phyloP scores from a whole-genome alignment of 1,140 invertebrate species.

The Drosophila athabasca region DNA sequence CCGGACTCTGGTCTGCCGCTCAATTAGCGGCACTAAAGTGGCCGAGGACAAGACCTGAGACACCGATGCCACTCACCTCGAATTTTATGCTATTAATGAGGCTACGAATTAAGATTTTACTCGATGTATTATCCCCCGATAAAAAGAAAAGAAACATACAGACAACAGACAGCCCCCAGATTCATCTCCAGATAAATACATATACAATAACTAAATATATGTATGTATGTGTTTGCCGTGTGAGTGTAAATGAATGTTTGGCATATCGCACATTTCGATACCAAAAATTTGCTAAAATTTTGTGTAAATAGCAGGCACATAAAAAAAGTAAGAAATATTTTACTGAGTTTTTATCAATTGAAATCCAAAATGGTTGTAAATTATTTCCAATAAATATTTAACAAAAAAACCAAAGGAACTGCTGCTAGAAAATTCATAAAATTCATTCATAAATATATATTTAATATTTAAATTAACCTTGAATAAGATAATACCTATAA shows the following conservation, averaged over 20 bases:
- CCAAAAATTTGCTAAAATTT: conserved; percentile 38
- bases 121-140: conserved; percentile 10
- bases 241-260: conserved; percentile 35
- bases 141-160: conserved; percentile 7
- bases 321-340: conserved; percentile 10
- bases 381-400: conserved; percentile 31
- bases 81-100: conserved; percentile 23
- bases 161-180: neutral
- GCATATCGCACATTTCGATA: conserved; percentile 31
- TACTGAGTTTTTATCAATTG: conserved; percentile 6
- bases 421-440: neutral
- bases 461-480: neutral
- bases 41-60: conserved; percentile 74
- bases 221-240: conserved; percentile 9
- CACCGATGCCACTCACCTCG: conserved; percentile 4
- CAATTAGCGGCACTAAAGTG: conserved; percentile 78
- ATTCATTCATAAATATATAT: neutral
- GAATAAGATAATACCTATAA: neutral
- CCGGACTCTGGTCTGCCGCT: conserved; percentile 42
- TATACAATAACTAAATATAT: conserved; percentile 3
- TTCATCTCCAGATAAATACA: conserved; percentile 14
- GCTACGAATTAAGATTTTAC: conserved; percentile 39
- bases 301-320: conserved; percentile 53
- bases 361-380: conserved; percentile 38
- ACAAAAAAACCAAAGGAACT: conserved; percentile 1